A percentile compares a stretch with the other conserved stretches of the same genome.
Evolutionary conservation across 1,140 invertebrate species (phyloP).

Genomic region (Zaprionus camerounensis): DNA sequence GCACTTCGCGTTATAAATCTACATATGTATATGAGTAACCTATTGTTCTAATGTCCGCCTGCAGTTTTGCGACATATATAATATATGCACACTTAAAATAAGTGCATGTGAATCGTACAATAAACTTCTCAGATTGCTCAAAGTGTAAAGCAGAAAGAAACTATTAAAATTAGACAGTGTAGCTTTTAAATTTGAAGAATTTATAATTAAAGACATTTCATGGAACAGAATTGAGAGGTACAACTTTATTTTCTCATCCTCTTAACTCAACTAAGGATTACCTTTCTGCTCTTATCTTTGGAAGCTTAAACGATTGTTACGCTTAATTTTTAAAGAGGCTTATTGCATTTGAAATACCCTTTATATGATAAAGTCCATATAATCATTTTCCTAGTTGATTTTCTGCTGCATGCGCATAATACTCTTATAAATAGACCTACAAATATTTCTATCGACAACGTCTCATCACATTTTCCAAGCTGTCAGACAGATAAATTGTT

Average conservation of each 20-base stretch:
- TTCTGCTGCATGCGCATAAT: slow-evolving; percentile 16
- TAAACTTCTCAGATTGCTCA: background rate
- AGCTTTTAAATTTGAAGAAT: too few species aligned
- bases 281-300: slow-evolving; percentile 16
- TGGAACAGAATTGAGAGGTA: too few species aligned
- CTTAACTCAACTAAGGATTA: too few species aligned
- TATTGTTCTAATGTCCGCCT: slow-evolving; percentile 22
- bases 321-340: too few species aligned
- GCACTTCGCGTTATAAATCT: slow-evolving; percentile 12
- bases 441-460: slow-evolving; percentile 29
- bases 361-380: background rate
- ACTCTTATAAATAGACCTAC: background rate
- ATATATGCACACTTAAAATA: background rate
- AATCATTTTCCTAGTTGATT: background rate
- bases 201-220: too few species aligned
- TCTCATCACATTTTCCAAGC: slow-evolving; percentile 32
- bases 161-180: too few species aligned
- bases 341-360: background rate
- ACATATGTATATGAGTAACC: slow-evolving; percentile 16
- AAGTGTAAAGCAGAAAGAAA: background rate
- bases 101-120: slow-evolving; percentile 10
- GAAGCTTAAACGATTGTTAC: background rate
- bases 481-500: slow-evolving; percentile 43
- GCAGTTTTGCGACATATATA: slow-evolving; percentile 6
- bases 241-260: too few species aligned